A percentile compares a stretch with the other conserved stretches of the same genome.
Evolutionary conservation across 2,797 vertebrate species (phyloP).

Genomic region (Leucoraja ocellata): DNA sequence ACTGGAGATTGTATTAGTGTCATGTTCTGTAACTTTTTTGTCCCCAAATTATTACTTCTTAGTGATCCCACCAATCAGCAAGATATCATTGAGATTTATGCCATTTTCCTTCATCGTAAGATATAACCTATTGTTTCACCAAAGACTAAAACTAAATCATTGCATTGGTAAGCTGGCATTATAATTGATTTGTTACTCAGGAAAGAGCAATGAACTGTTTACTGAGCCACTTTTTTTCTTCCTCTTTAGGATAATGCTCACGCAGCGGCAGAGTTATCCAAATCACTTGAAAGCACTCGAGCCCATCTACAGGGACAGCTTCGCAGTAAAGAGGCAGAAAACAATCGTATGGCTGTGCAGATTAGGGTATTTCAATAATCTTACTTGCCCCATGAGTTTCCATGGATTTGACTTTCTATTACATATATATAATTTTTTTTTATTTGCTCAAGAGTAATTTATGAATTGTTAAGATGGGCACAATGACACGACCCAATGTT

Average conservation of each 20-base stretch:
- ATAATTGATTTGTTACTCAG: background rate
- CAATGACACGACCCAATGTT: background rate
- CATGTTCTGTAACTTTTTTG: background rate
- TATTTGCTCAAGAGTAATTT: background rate
- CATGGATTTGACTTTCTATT: too few species aligned
- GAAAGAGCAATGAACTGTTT: background rate
- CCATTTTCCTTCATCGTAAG: background rate
- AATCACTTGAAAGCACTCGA: constrained; percentile 69
- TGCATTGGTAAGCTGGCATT: background rate
- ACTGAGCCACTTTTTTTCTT: background rate
- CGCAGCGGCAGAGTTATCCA: constrained; percentile 66
- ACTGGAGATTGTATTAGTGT: background rate
- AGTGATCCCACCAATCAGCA: background rate
- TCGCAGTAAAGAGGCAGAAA: constrained; percentile 76
- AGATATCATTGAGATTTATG: background rate
- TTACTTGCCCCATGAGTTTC: background rate
- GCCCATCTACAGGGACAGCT: constrained; percentile 77
- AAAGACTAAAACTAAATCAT: background rate
- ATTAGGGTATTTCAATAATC: constrained; percentile 62
- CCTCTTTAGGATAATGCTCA: constrained; percentile 66
- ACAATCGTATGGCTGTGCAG: constrained; percentile 69
- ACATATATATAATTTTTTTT: too few species aligned
- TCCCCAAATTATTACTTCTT: background rate
- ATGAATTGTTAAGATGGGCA: background rate
- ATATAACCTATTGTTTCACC: background rate